Base-by-base conservation (phyloP, 92 coral and sea anemone genomes). In the Montipora capitata region DNA sequence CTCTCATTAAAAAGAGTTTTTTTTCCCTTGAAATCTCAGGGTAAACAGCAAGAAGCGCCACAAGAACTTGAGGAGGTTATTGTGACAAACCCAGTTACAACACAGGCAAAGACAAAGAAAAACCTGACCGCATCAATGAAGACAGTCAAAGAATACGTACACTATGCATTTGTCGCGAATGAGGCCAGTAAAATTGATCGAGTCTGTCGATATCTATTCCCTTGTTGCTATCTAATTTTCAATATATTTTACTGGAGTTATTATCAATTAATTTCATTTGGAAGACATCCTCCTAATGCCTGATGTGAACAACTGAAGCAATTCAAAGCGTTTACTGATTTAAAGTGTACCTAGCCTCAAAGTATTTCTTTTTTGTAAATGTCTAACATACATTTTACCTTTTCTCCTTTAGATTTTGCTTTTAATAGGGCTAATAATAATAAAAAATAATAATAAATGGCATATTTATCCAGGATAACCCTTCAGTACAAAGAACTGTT, bases 131-230 rank as follows among this genome's bases (percentile, higher is more conserved):
- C 10, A 4, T 49, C 70, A 13, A 61, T 70, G 4, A 44, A 42
- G 42, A 51, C 5, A 63, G 84, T 88, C 11, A 91, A 87, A 56
- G 85, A 91, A 68, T 72, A 86, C 49, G 79, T 82, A 40, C 88
- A 80, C 1, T 86, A 79, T 59, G 90, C 85, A 58, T 87, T 91
- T 51, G 7, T 91, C 18, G 64, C 66, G 35, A 81, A 86, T 68
- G 88, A 94, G 38, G 94, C 94, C 3, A 84, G 80, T 70, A 43
- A 77, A 8, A 82, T 94, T 13, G 96, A 94, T 38, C 77, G 89
- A 85, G 77, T 83, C 4, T 85, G 91, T 9, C 84, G 94, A 38
- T 75, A 76, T 13, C 56, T 87, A 45, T 93, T 93, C 27, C 96
- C 96, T 9, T 45, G 81, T 51, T 90, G 73, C 3, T 93, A 90